A percentile compares a stretch with the other conserved stretches of the same genome.
Conservation (phyloP, 2,888 invertebrate species). For the Alsophila aescularia region DNA sequence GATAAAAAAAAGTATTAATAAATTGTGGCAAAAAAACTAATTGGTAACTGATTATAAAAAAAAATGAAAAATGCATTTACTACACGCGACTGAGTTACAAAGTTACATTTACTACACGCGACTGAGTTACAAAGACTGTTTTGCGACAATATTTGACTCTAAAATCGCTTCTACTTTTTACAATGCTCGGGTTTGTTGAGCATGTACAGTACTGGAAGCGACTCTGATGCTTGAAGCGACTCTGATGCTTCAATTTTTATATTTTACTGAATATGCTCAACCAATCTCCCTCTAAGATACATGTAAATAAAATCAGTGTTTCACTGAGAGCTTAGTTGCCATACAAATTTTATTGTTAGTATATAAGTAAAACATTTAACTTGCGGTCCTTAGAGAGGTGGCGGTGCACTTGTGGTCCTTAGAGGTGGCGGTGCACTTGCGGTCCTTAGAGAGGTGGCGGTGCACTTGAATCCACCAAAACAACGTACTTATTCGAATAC, state of each 20-base stretch:
- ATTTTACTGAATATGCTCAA: slow-evolving; percentile 29
- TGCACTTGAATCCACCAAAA: slow-evolving; percentile 29
- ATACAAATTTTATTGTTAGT: slow-evolving; percentile 80
- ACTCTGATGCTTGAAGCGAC: too few relatives aligned
- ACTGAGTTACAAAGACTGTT: slow-evolving; percentile 73
- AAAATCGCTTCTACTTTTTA: slow-evolving; percentile 6
- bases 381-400: slow-evolving; percentile 44
- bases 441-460: slow-evolving; percentile 41
- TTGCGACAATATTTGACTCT: slow-evolving; percentile 62
- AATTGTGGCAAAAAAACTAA: slow-evolving; percentile 69
- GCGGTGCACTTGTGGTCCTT: slow-evolving; percentile 44
- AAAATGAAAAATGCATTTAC: slow-evolving; percentile 58
- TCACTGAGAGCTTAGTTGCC: slow-evolving; percentile 82
- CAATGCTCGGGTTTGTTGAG: slow-evolving; percentile 18
- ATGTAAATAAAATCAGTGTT: slow-evolving; percentile 79
- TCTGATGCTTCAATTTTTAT: slow-evolving; percentile 6
- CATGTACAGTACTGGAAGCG: slow-evolving; percentile 7
- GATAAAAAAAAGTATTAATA: slow-evolving; percentile 70
- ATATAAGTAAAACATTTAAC: slow-evolving; percentile 66
- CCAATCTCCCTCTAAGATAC: slow-evolving; percentile 30
- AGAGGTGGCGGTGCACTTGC: slow-evolving; percentile 51
- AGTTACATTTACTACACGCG: too few relatives aligned
- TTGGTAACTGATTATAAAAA: slow-evolving; percentile 46
- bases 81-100: slow-evolving; percentile 64
- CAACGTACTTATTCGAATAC: not conserved